phyloP scores from a whole-genome alignment of 2,113 vertebrate species.

The Nothocercus nigrocapillus region DNA sequence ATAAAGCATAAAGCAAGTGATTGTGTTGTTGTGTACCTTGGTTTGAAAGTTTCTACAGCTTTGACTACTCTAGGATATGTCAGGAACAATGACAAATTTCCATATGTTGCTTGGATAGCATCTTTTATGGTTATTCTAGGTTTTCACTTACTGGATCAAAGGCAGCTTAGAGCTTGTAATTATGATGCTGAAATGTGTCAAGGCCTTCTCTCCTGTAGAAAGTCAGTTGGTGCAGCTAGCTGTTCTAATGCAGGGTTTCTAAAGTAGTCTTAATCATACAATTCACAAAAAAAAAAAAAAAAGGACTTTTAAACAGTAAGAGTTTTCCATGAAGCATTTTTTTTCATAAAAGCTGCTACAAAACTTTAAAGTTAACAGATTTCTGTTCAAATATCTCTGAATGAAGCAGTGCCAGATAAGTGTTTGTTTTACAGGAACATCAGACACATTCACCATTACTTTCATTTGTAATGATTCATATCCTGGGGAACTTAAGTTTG shows the following conservation, averaged over 20 bases:
- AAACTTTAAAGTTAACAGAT: neutral
- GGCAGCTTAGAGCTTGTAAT: neutral
- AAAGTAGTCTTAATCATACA: neutral
- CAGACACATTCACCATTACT: slow-evolving; percentile 84
- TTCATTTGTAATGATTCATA: slow-evolving; percentile 88
- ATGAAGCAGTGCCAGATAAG: neutral
- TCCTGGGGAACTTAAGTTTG: slow-evolving; percentile 76
- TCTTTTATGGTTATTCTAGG: neutral
- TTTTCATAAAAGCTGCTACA: neutral
- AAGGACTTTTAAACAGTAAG: neutral
- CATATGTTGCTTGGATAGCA: neutral
- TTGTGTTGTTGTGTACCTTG: neutral
- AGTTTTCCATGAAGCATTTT: neutral
- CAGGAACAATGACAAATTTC: neutral
- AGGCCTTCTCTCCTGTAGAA: neutral
- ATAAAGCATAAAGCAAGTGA: neutral
- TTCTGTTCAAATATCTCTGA: neutral
- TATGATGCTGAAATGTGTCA: neutral
- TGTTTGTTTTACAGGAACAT: slow-evolving; percentile 73
- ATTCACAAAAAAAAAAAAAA: neutral
- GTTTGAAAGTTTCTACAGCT: neutral
- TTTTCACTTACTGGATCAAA: neutral
- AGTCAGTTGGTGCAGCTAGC: neutral
- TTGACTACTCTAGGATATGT: neutral
- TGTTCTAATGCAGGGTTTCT: neutral